A percentile compares a stretch with the other conserved stretches of the same genome.
Conservation (phyloP, 2,113 vertebrate species). For the Cinclus mexicanus region DNA sequence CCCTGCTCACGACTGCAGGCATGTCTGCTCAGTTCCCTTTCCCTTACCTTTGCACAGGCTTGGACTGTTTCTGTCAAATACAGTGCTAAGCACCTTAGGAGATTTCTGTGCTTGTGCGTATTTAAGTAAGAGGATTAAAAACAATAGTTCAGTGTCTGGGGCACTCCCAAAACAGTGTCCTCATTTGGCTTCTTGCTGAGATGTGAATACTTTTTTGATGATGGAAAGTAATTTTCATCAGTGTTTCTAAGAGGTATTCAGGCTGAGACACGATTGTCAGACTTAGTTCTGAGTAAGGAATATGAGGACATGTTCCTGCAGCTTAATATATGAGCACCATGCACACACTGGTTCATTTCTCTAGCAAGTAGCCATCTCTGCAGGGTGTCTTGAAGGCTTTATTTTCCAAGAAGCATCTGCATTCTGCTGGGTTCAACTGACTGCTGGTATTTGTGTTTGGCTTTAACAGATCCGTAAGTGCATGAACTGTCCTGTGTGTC, state of each 20-base stretch:
- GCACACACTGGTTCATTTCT: background rate
- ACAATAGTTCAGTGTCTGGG: slow-evolving; percentile 37
- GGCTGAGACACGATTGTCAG: background rate
- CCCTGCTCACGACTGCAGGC: background rate
- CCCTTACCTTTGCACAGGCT: background rate
- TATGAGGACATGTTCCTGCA: background rate
- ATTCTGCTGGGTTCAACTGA: background rate
- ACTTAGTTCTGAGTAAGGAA: background rate
- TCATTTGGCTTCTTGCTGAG: slow-evolving; percentile 41
- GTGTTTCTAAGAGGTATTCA: slow-evolving; percentile 1
- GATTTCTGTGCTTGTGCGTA: slow-evolving; percentile 21
- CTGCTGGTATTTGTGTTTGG: background rate
- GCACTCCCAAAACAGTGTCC: slow-evolving; percentile 19
- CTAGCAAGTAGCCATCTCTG: background rate
- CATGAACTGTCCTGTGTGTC: background rate
- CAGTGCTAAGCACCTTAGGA: slow-evolving; percentile 45
- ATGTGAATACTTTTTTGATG: slow-evolving; percentile 38
- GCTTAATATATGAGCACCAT: background rate
- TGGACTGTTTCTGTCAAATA: slow-evolving; percentile 4
- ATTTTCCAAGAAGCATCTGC: background rate
- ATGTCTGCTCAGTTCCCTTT: background rate
- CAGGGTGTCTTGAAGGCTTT: background rate
- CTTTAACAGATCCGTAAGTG: background rate
- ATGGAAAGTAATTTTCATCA: slow-evolving; percentile 6
- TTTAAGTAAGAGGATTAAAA: slow-evolving; percentile 60